phyloP scores from a whole-genome alignment of 1,140 invertebrate species.

The Drosophila pandora region DNA sequence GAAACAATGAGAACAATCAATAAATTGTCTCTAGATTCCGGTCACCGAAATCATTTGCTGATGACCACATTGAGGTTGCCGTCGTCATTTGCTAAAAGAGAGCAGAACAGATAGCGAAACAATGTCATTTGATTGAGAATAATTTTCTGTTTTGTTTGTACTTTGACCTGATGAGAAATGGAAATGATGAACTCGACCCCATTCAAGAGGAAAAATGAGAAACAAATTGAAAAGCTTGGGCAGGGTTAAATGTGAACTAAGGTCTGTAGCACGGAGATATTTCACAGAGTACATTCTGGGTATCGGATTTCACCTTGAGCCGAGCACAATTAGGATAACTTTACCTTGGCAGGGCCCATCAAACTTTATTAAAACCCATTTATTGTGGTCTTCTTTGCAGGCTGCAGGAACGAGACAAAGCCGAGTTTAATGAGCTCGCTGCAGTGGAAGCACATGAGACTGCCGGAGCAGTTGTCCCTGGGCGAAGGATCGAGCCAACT shows the following conservation, averaged over 20 bases:
- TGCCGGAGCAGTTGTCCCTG: conserved; percentile 23
- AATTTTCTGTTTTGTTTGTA: conserved; percentile 35
- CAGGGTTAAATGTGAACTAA: conserved; percentile 25
- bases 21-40: conserved; percentile 52
- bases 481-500: conserved; percentile 56
- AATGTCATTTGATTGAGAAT: conserved; percentile 55
- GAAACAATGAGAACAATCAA: conserved; percentile 57
- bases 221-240: conserved; percentile 40
- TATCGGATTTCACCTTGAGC: background rate
- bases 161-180: conserved; percentile 32
- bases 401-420: conserved; percentile 42
- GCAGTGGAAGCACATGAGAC: conserved; percentile 66
- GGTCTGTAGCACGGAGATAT: background rate
- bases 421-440: conserved; percentile 68
- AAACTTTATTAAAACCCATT: conserved; percentile 62
- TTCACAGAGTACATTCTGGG: background rate
- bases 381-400: conserved; percentile 56
- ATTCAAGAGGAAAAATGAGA: conserved; percentile 13
- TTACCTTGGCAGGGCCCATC: conserved; percentile 29
- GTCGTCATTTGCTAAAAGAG: conserved; percentile 38
- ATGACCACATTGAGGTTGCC: conserved; percentile 51
- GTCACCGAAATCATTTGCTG: conserved; percentile 58
- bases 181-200: conserved; percentile 37
- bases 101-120: conserved; percentile 43
- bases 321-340: conserved; percentile 28